phyloP scores from a whole-genome alignment of 2,888 invertebrate species.

The Deroplatys truncata region DNA sequence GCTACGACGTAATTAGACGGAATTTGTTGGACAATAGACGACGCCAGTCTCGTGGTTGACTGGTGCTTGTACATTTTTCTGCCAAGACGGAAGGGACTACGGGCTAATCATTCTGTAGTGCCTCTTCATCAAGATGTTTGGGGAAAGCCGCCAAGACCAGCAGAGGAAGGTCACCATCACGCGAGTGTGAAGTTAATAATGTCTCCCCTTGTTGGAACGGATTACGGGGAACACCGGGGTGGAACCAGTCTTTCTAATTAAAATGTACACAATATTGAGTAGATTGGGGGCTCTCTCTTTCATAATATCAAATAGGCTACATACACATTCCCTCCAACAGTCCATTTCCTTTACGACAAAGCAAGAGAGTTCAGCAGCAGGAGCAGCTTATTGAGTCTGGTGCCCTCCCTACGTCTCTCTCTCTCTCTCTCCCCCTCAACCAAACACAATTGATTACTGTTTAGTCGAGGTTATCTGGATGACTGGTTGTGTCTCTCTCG shows the following conservation, averaged over 20 bases:
- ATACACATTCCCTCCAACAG: constrained; percentile 1
- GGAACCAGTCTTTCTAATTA: constrained; percentile 21
- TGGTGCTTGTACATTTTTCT: background rate
- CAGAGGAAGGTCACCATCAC: background rate
- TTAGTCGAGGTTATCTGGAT: constrained; percentile 20
- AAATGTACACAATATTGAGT: constrained; percentile 29
- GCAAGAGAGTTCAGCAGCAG: background rate
- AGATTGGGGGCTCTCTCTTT: constrained; percentile 7
- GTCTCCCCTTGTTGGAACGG: background rate
- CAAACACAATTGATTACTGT: constrained; percentile 24
- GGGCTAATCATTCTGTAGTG: background rate
- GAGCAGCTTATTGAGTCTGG: background rate
- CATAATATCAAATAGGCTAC: constrained; percentile 20
- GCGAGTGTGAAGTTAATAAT: background rate
- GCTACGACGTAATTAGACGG: too few species aligned
- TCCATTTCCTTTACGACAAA: constrained; percentile 11
- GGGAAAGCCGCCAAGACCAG: background rate
- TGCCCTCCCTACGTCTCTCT: too few species aligned
- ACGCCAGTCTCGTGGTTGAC: too few species aligned
- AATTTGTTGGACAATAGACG: background rate
- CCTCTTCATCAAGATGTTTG: background rate
- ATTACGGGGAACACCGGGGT: background rate
- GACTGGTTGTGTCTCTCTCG: background rate
- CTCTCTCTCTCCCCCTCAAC: background rate
- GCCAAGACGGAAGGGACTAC: background rate